Conservation (phyloP, 2,797 vertebrate species). For the Antrozous pallidus region DNA sequence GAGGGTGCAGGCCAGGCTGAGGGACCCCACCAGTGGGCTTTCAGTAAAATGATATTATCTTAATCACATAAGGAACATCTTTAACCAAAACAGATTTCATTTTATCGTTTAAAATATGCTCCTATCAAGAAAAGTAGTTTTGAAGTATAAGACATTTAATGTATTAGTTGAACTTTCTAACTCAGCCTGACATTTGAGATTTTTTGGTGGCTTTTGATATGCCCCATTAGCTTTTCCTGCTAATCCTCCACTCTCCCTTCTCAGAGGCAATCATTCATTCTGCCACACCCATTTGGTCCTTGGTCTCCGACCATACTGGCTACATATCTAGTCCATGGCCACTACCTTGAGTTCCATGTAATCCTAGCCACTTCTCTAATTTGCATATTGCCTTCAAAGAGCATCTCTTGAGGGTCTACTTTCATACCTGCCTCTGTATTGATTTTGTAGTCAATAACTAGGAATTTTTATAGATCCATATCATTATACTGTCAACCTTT, state of each 20-base stretch:
- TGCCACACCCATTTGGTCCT: background rate
- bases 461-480: background rate
- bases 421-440: background rate
- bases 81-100: conserved; percentile 9
- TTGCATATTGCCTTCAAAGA: background rate
- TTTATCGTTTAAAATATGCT: conserved; percentile 27
- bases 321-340: background rate
- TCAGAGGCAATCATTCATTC: background rate
- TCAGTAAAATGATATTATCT: background rate
- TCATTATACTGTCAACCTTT: background rate
- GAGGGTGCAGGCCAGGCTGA: too few relatives aligned
- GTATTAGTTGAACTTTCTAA: background rate
- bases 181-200: background rate
- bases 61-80: background rate
- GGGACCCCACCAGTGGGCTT: too few relatives aligned
- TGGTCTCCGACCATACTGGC: background rate
- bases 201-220: background rate
- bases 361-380: background rate
- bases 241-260: background rate
- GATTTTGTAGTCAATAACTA: background rate
- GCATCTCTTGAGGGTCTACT: background rate
- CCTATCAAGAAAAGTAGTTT: conserved; percentile 25
- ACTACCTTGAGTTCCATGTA: background rate
- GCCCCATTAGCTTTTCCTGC: background rate
- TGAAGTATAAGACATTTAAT: background rate